Percentiles rank a stretch among this genome's conserved stretches.
phyloP scores from a whole-genome alignment of 2,113 vertebrate genomes.

The Ctenomys sociabilis region DNA sequence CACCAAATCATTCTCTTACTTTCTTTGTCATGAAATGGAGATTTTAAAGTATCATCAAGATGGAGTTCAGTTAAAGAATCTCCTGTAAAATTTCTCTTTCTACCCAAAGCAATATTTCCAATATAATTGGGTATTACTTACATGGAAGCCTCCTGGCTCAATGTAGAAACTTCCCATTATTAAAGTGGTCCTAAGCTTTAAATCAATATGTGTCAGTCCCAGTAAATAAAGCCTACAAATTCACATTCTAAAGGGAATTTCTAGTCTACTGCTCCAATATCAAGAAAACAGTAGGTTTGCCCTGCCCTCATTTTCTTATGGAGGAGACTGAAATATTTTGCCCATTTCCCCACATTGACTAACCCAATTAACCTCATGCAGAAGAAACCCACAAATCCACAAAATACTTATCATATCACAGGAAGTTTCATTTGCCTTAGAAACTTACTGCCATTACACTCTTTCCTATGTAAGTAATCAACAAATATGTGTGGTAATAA shows the following conservation, averaged over 20 bases:
- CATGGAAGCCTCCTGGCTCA: neutral
- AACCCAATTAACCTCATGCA: neutral
- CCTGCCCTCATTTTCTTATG: neutral
- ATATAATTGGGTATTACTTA: neutral
- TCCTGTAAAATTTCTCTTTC: slow-evolving; percentile 16
- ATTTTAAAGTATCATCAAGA: neutral
- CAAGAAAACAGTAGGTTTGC: neutral
- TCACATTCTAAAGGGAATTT: slow-evolving; percentile 36
- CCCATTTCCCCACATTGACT: neutral
- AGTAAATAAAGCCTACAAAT: neutral
- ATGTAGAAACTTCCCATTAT: slow-evolving; percentile 17
- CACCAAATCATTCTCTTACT: neutral
- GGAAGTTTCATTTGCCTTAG: neutral
- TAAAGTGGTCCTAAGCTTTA: neutral
- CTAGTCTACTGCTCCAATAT: neutral
- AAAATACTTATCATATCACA: neutral
- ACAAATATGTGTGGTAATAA: neutral
- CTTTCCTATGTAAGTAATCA: neutral
- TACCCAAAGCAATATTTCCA: neutral
- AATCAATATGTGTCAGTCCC: neutral
- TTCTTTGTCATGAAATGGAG: neutral
- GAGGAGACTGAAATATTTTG: slow-evolving; percentile 1
- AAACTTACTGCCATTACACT: neutral
- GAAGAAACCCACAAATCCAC: neutral
- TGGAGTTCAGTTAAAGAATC: slow-evolving; percentile 13